Evolutionary conservation across 2,888 invertebrate species (phyloP).

Genomic region (Tipula helvola): DNA sequence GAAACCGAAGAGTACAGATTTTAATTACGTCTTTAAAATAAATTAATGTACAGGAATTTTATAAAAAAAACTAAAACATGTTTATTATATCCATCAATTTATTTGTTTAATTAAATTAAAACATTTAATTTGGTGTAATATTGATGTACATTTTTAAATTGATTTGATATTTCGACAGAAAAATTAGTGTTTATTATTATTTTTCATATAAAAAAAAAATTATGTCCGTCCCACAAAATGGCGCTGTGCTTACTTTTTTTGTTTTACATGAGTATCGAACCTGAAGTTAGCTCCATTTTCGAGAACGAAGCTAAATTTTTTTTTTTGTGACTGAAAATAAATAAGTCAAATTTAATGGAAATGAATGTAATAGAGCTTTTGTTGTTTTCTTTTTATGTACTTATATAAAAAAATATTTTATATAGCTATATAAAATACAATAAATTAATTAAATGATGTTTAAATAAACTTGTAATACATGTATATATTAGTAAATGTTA

Average conservation of each 20-base stretch:
- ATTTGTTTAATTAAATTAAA: not conserved
- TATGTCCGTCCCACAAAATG: slow-evolving; percentile 5
- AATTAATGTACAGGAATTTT: not conserved
- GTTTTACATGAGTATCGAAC: not conserved
- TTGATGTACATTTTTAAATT: not conserved
- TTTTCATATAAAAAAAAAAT: not conserved
- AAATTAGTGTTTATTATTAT: slow-evolving; percentile 6
- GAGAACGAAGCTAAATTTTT: not conserved
- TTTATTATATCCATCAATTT: not conserved
- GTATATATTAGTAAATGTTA: not conserved
- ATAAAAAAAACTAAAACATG: not conserved
- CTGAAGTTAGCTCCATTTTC: not conserved
- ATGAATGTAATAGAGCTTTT: not conserved
- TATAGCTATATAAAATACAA: too few relatives aligned
- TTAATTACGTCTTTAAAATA: not conserved
- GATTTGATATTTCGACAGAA: not conserved
- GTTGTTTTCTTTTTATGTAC: not conserved
- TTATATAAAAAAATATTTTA: not conserved
- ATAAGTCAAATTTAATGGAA: not conserved
- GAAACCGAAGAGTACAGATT: not conserved
- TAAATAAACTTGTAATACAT: not conserved
- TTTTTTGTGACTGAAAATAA: not conserved
- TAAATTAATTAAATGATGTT: not conserved
- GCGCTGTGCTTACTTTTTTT: not conserved
- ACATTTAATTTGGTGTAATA: not conserved